Evolutionary conservation across 2,888 invertebrate species (phyloP).

Genomic region (Chrysolina americana): DNA sequence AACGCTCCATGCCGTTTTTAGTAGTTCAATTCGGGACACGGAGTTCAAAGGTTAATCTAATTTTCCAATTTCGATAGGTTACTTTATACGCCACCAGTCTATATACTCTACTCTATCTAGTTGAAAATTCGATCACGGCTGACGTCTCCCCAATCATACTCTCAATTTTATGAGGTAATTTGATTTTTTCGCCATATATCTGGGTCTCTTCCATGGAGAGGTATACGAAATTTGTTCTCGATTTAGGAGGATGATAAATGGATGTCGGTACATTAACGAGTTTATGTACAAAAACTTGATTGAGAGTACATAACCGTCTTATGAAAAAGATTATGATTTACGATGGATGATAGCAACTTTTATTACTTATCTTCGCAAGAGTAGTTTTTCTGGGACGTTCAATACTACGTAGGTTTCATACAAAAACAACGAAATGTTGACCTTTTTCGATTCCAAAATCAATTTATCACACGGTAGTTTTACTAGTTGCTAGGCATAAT

Average conservation of each 20-base stretch:
- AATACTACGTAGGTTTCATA: too few species aligned
- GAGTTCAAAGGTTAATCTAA: constrained; percentile 49
- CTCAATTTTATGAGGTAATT: constrained; percentile 46
- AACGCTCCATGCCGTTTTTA: constrained; percentile 34
- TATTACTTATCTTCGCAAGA: too few species aligned
- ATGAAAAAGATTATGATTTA: not conserved
- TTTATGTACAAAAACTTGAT: not conserved
- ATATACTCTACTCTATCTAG: constrained; percentile 35
- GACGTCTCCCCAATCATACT: constrained; percentile 45
- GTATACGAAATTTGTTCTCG: not conserved
- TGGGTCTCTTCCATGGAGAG: not conserved
- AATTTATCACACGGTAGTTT: too few species aligned
- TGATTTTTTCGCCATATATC: constrained; percentile 40
- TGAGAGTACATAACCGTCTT: not conserved
- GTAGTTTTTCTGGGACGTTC: too few species aligned
- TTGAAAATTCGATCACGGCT: constrained; percentile 47
- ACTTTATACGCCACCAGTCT: constrained; percentile 36
- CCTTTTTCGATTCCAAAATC: too few species aligned
- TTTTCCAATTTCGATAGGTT: constrained; percentile 51
- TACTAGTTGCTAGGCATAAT: too few species aligned
- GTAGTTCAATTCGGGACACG: constrained; percentile 40
- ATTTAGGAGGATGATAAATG: constrained; percentile 20
- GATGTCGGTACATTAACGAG: not conserved
- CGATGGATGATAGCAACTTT: not conserved
- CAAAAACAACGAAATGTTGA: too few species aligned